These are phyloP conservation scores for Pegea sp. DNA, from an alignment of 23 tunicate genomes.

Conservation along the genomic window DNA sequence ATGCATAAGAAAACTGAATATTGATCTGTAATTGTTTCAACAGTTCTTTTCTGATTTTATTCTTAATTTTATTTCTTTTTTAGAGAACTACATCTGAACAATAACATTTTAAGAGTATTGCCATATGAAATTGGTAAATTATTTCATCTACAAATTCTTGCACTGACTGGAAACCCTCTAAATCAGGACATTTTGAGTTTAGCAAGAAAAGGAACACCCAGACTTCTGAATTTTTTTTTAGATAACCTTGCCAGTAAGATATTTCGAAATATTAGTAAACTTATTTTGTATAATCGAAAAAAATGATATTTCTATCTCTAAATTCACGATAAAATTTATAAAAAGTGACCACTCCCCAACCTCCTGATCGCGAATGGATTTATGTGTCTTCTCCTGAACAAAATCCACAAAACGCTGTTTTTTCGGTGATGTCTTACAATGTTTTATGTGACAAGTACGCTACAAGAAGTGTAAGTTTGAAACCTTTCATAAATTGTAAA, in stretches of 20 bases:
- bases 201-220: conserved; percentile 44
- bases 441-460: conserved; percentile 97
- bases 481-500: neutral
- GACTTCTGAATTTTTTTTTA: conserved; percentile 51
- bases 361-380: conserved; percentile 85
- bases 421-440: conserved; percentile 94
- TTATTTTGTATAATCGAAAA: neutral
- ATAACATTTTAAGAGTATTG: conserved; percentile 64
- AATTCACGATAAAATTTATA: neutral
- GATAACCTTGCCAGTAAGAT: conserved; percentile 41
- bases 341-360: conserved; percentile 57
- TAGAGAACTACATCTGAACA: conserved; percentile 87
- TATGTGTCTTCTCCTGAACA: conserved; percentile 38
- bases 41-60: neutral
- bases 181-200: conserved; percentile 49
- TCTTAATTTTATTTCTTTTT: conserved; percentile 2
- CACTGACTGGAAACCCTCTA: conserved; percentile 83
- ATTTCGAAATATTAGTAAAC: neutral
- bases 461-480: conserved; percentile 51
- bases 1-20: neutral
- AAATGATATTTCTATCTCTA: neutral
- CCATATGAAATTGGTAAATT: conserved; percentile 96
- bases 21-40: neutral
- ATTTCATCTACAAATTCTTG: conserved; percentile 82
- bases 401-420: conserved; percentile 37